Evolutionary conservation across 1,140 invertebrate species (phyloP).

Genomic region (Lepidotrigona ventralis): DNA sequence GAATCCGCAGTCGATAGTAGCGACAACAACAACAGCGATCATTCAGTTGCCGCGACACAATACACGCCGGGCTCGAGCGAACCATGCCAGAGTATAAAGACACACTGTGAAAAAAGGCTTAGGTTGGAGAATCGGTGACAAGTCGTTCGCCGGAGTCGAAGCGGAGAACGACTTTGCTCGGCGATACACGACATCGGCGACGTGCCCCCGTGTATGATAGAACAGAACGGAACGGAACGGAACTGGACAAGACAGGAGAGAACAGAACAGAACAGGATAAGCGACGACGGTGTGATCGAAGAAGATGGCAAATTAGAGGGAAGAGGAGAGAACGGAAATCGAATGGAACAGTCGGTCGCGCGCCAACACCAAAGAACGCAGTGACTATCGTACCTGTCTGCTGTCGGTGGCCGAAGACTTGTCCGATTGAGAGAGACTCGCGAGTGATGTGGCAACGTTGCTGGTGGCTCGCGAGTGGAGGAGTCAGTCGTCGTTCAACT

Average conservation of each 20-base stretch:
- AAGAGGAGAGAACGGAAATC: slow-evolving; percentile 45
- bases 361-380: slow-evolving; percentile 44
- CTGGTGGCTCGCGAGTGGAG: slow-evolving; percentile 62
- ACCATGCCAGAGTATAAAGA: neutral
- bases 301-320: neutral
- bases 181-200: neutral
- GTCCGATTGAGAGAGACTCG: slow-evolving; percentile 41
- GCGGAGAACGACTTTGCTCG: neutral
- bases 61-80: neutral
- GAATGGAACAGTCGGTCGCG: slow-evolving; percentile 56
- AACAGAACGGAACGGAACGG: neutral
- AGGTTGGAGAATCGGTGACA: slow-evolving; percentile 1
- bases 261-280: slow-evolving; percentile 7
- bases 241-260: slow-evolving; percentile 13
- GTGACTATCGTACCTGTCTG: slow-evolving; percentile 48
- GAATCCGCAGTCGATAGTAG: slow-evolving; percentile 17
- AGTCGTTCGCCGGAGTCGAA: neutral
- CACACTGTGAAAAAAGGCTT: neutral
- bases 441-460: slow-evolving; percentile 70
- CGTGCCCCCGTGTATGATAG: neutral
- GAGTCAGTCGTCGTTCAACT: slow-evolving; percentile 55
- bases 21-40: slow-evolving; percentile 11
- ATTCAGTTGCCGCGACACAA: neutral
- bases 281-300: neutral
- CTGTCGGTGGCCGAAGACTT: slow-evolving; percentile 46